Base-by-base conservation (phyloP, 1,140 invertebrate genomes). In the Magallana angulata region DNA sequence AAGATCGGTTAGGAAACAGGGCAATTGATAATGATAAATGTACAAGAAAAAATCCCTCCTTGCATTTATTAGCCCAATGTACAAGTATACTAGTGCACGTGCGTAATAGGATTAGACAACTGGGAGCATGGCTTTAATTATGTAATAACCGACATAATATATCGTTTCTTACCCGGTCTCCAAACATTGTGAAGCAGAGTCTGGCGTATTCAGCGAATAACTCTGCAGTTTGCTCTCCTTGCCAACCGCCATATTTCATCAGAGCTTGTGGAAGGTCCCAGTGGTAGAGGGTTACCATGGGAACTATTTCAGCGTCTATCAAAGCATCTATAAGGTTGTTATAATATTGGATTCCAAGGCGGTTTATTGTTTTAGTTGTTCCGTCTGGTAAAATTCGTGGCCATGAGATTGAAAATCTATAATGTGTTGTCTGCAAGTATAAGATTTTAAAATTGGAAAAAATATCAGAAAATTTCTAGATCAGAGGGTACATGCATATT, bases 241-340 rank as follows among this genome's bases (percentile, higher is more conserved):
- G 90, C 95, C 96, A 96, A 0, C 96, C 96, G 9, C 94, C 95
- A 18, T 87, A 82, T 36, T 94, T 90, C 64, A 95, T 87, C 16
- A 96, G 90, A 11, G 89, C 90, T 87, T 94, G 93, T 16, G 95
- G 94, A 64, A 94, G 89, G 85, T 96, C 95, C 94, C 94, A 95
- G 91, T 96, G 95, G 90, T 94, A 95, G n/a, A 96, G 86, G 7
- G 94, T 96, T 1, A 97, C 96, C 94, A 93, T 91, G 16, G 94
- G 94, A 57, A 87, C 82, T 59, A 94, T 93, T 2, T 82, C 90
- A 84, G 90, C 90, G 9, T 90, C 89, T 8, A 92, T 59, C 9
- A 94, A 87, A 12, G 88, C 91, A 58, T 93, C 87, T 14, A 94
- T 93, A 0, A 94, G 85, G 11, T 91, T 90, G 58, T 93, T 91